Base-by-base conservation (phyloP, 2,113 vertebrate species). In the Hippolais icterina region DNA sequence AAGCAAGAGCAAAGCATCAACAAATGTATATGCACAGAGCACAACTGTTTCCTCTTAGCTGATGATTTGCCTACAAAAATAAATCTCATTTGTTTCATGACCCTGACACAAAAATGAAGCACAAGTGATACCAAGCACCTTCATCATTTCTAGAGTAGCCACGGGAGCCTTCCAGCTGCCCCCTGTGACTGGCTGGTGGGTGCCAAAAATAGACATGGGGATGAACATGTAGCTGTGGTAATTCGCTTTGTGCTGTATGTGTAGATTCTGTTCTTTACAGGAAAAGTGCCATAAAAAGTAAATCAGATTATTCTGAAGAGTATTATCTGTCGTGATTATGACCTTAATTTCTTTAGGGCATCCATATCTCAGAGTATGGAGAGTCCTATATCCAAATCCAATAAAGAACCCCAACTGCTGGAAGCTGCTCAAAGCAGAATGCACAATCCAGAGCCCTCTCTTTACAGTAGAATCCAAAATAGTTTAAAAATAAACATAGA, bases 21-120 rank as follows among this genome's bases (percentile, higher is more conserved):
- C 66, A 87, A 86, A 90, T 63, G n/a, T 39, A 63, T 65, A 74
- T 76, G 61, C 31, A 53, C 10, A 78, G 44, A 81, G 20, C 56
- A 78, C 50, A 83, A 87, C 35, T 83, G 75, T 76, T 96, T 93
- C 71, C 50, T 74, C 66, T 95, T 92, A 94, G 72, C 41, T 83
- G 56, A 66, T 78, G 29, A 81, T 74, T 90, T 93, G 39, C 44
- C 56, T 59, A 31, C 68, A 86, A 77, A 93, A 93, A 90, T 87
- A 90, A 86, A 88, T 83, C 79, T 76, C 47, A 66, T 53, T 75
- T 90, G 31, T 63, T 86, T 63, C 39, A 83, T 64, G 83, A 47
- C 7, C 65, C 29, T 54, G 33, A 47, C 47, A 90, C 5, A 59
- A 29, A 69, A 92, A 33, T 37, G 52, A 88, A 88, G 39, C 5